Evolutionary conservation across 2,797 vertebrate genomes (phyloP).

Genomic region (Falco rusticolus): DNA sequence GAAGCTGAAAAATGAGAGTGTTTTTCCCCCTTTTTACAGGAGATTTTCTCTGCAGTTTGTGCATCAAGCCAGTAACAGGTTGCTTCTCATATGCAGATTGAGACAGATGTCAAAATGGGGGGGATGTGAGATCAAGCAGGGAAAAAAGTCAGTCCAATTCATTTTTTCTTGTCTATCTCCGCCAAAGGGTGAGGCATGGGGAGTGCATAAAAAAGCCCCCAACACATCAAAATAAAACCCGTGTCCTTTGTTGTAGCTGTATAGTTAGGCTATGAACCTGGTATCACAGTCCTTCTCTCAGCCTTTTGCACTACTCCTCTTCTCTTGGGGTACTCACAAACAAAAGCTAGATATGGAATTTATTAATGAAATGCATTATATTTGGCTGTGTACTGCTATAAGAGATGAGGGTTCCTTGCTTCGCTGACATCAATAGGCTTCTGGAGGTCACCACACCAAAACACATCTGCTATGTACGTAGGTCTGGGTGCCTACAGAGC

Average conservation of each 20-base stretch:
- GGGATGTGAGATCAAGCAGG: neutral
- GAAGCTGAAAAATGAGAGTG: neutral
- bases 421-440: neutral
- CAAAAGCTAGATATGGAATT: neutral
- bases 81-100: neutral
- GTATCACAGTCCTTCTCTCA: neutral
- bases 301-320: neutral
- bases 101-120: neutral
- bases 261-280: neutral
- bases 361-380: neutral
- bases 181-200: neutral
- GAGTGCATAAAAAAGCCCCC: neutral
- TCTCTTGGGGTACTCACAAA: neutral
- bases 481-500: neutral
- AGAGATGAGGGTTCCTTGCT: neutral
- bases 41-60: neutral
- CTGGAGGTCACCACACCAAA: neutral
- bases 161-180: neutral
- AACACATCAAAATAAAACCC: neutral
- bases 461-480: fast-evolving
- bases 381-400: too few relatives aligned
- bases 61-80: neutral
- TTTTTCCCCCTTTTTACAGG: neutral
- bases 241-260: neutral
- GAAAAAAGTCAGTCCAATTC: neutral